A percentile compares a stretch with the other conserved stretches of the same genome.
Conservation (phyloP, 1,140 invertebrate species). For the Drosophila equinoxialis region DNA sequence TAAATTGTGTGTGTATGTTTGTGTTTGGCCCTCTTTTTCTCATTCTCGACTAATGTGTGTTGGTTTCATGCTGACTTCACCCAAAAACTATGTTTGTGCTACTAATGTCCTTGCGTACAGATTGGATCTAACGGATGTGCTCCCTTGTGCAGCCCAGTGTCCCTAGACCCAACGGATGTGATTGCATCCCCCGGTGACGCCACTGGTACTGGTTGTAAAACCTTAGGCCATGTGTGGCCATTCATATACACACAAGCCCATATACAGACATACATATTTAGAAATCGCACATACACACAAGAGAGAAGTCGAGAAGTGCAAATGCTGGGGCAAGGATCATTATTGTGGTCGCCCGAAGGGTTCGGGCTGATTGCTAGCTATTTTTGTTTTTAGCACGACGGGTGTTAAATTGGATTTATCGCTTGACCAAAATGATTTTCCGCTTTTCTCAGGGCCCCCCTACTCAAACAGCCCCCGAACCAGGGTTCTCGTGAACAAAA, state of each 20-base stretch:
- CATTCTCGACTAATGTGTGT: constrained; percentile 2
- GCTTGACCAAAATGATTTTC: constrained; percentile 69
- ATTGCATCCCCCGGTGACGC: constrained; percentile 18
- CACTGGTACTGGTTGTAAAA: background rate
- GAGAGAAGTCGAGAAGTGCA: background rate
- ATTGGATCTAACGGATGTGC: constrained; percentile 18
- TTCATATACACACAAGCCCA: background rate
- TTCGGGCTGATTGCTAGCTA: constrained; percentile 52
- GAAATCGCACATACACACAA: background rate
- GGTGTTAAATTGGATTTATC: constrained; percentile 69
- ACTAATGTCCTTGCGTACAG: constrained; percentile 6
- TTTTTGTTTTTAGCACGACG: constrained; percentile 57
- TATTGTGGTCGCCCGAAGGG: constrained; percentile 38
- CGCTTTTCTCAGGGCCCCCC: constrained; percentile 32
- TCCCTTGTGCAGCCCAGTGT: constrained; percentile 9
- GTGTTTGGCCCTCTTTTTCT: background rate
- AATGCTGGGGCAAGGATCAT: constrained; percentile 14
- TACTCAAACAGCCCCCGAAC: background rate
- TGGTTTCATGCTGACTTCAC: constrained; percentile 11
- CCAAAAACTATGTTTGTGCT: constrained; percentile 5
- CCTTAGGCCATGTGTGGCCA: constrained; percentile 6
- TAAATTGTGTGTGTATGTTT: background rate
- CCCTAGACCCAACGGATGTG: constrained; percentile 5
- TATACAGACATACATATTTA: background rate
- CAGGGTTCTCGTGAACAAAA: too few relatives aligned